Base-by-base conservation (phyloP, 2,797 vertebrate genomes). In the Muraenolepis orangiensis region DNA sequence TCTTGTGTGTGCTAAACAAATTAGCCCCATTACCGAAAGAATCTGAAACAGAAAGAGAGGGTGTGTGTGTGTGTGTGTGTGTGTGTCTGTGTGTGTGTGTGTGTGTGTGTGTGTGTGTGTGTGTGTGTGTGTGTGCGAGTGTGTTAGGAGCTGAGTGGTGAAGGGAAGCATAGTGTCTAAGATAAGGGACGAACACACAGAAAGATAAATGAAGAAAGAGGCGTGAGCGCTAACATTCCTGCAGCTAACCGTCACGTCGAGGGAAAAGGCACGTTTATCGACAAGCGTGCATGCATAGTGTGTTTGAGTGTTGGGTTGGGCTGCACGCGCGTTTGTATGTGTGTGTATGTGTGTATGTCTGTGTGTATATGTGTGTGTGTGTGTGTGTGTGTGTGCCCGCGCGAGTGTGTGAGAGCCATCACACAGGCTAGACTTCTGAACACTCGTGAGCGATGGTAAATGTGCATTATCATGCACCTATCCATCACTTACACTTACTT, bases 1-100 rank as follows among this genome's bases (percentile, higher is more conserved):
- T 92, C 90, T 89, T 87, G n/a, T 81, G 90, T 86, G 88, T 87
- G 86, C 92, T 94, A 94, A 94, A 93, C 93, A 93, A 93, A 94
- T 94, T 92, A 94, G 88, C 85, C 87, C 87, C 91, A 93, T 93
- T 94, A 94, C 87, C 66, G 85, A 85, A 85, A 46, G 72, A 69
- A 66, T 30, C 23, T 38, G 46, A 75, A 23, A 76, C 51, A 66
- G 26, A 61, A 67, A 74, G 29, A 31, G 38, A 46, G 34, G 30
- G 66, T 29, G 61, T 67, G 34, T 66, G 8, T n/a, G 26, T 23
- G 34, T 40, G 12, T 84, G 79, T 79, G 72, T 73, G 69, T 42
- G 57, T 13, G 64, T 68, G 64, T 46, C 23, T 13, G 64, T 57
- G 66, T n/a, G 66, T 12, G 73, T 34, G 29, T 28, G 29, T 16